Evolutionary conservation across 30 jellyfish, hydroid and myxozoan species (phyloP).

Genomic region (Rhopilema esculentum): DNA sequence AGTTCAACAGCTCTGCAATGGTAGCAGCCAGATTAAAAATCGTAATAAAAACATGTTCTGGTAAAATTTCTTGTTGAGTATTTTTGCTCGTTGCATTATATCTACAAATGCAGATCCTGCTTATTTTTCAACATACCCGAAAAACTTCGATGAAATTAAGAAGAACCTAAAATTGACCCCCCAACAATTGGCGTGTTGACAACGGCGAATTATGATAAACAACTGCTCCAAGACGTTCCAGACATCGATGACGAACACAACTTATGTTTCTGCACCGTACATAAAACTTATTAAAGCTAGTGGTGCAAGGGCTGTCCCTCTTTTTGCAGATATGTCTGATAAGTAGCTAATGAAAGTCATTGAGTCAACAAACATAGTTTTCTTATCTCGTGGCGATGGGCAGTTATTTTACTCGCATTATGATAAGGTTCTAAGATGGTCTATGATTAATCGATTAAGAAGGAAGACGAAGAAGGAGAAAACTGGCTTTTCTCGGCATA

Average conservation of each 20-base stretch:
- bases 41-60: no score
- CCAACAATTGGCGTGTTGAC: conserved; percentile 76
- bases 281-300: conserved; percentile 82
- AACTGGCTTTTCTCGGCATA: conserved; percentile 89
- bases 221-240: conserved; percentile 34
- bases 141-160: conserved; percentile 59
- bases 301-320: conserved; percentile 92
- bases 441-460: conserved; percentile 58
- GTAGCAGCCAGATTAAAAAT: no score
- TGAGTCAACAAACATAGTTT: conserved; percentile 77
- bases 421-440: conserved; percentile 71
- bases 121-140: conserved; percentile 71
- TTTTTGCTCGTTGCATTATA: no score
- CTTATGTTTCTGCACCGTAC: conserved; percentile 82
- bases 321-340: conserved; percentile 70
- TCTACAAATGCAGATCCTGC: neutral
- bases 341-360: conserved; percentile 54
- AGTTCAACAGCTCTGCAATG: no score
- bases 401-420: conserved; percentile 87
- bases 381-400: conserved; percentile 91
- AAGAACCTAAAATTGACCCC: conserved; percentile 58
- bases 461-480: conserved; percentile 74
- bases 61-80: no score
- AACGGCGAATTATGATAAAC: conserved; percentile 64
- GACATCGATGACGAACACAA: conserved; percentile 55